Base-by-base conservation (phyloP, 35 echinoderm and acorn worm species). In the Eucidaris tribuloides region DNA sequence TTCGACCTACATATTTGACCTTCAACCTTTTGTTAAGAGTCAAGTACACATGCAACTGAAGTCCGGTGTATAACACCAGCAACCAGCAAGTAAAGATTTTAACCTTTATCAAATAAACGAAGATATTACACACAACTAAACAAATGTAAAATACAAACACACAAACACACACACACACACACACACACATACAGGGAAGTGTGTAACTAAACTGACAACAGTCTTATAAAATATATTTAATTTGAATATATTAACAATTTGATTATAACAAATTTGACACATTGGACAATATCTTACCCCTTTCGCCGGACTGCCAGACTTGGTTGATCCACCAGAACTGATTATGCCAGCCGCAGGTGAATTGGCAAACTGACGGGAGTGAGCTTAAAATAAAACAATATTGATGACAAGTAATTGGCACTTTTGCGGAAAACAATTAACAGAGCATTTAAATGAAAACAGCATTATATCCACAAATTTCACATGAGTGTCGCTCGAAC, bases 251-350 rank as follows among this genome's bases (percentile, higher is more conserved):
- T 59, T 59, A 20, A 11, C 22, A 11, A 7, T 59, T 18, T 24
- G 30, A 23, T 24, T 0, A 32, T 19, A 17, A n/a, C 17, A 32
- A 32, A n/a, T 32, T 64, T 11, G 22, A 64, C 37, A 31, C 36
- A 22, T 15, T 64, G 11, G 0, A 6, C 37, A 5, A 32, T 64
- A 35, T 74, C 68, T 41, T 74, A 74, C 68, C 41, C 68, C 68
- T 74, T 74, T 74, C 7, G 68, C 68, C 22, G 68, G 68, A 42
- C 68, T 74, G 68, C 68, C 20, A n/a, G 68, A 74, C 37, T 74
- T 74, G n/a, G n/a, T n/a, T n/a, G n/a, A n/a, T 35, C 34, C 41
- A 41, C 68, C 68, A 5, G 68, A 40, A 42, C 28, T 40, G 44
- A 74, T 74, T 14, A 74, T 40, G 19, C 68, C 68, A 74, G 35